Conservation (phyloP, 1,140 invertebrate species). For the Drosophila bipectinata region DNA sequence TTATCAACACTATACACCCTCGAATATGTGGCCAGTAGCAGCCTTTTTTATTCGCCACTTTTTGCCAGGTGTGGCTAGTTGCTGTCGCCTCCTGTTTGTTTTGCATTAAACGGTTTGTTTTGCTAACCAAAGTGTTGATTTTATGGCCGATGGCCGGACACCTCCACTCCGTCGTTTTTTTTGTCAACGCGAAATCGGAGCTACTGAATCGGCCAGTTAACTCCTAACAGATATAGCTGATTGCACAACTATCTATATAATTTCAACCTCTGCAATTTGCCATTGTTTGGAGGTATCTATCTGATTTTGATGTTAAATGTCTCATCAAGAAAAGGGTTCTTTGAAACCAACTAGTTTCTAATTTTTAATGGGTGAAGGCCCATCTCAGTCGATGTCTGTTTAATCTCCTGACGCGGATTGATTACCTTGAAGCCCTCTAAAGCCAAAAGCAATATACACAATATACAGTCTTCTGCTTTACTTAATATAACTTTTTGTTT, state of each 20-base stretch:
- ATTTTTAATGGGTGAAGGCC: not conserved
- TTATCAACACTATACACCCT: conserved; percentile 55
- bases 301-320: not conserved
- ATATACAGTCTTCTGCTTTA: conserved; percentile 2
- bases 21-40: not conserved
- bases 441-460: conserved; percentile 16
- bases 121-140: conserved; percentile 83
- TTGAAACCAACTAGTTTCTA: not conserved
- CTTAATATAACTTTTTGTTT: conserved; percentile 47
- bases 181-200: conserved; percentile 30
- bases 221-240: conserved; percentile 23
- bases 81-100: conserved; percentile 64
- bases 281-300: conserved; percentile 3
- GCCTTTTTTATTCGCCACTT: conserved; percentile 38
- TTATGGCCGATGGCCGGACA: conserved; percentile 67
- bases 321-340: not conserved
- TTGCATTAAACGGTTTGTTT: conserved; percentile 68
- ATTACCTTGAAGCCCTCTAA: conserved; percentile 25
- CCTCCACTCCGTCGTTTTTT: conserved; percentile 9
- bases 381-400: conserved; percentile 8
- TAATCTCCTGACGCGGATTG: conserved; percentile 29
- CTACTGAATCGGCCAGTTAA: conserved; percentile 38
- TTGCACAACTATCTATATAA: conserved; percentile 13
- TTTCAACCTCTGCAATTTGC: conserved; percentile 45
- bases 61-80: conserved; percentile 61